Conservation (phyloP, 2,888 invertebrate species). For the Leucoptera coffeella region DNA sequence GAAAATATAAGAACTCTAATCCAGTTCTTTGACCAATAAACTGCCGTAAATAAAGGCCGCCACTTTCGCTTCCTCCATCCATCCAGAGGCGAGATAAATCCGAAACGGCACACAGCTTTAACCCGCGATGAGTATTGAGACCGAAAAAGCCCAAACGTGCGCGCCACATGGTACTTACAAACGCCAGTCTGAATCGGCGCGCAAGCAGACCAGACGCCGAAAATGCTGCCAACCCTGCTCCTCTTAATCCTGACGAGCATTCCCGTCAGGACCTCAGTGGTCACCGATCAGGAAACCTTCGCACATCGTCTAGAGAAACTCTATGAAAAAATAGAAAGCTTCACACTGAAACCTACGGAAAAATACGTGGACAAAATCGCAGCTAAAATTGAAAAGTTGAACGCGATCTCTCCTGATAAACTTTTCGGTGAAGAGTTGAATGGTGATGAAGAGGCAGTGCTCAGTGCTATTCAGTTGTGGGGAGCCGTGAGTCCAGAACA, state of each 20-base stretch:
- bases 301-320: slow-evolving; percentile 22
- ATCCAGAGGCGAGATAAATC: too few relatives aligned
- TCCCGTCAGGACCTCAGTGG: slow-evolving; percentile 18
- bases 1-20: too few relatives aligned
- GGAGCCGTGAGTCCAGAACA: slow-evolving; percentile 23
- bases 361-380: slow-evolving; percentile 15
- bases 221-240: slow-evolving; percentile 17
- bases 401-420: slow-evolving; percentile 19
- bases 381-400: slow-evolving; percentile 24
- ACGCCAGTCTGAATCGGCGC: too few relatives aligned
- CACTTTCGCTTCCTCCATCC: too few relatives aligned
- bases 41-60: too few relatives aligned
- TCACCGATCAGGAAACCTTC: slow-evolving; percentile 19
- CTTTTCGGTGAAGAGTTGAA: slow-evolving; percentile 11
- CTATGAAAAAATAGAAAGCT: slow-evolving; percentile 26
- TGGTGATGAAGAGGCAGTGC: slow-evolving; percentile 29
- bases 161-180: slow-evolving; percentile 13
- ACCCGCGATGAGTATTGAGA: too few relatives aligned
- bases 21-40: too few relatives aligned
- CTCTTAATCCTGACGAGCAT: slow-evolving; percentile 16
- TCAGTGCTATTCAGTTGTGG: slow-evolving; percentile 27
- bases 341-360: slow-evolving; percentile 11
- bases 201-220: slow-evolving; percentile 27
- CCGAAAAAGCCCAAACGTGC: too few relatives aligned
- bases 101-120: too few relatives aligned